Percentiles rank a stretch among this genome's conserved stretches.
Evolutionary conservation across 2,113 vertebrate species (phyloP).

Genomic region (Sardina pilchardus): DNA sequence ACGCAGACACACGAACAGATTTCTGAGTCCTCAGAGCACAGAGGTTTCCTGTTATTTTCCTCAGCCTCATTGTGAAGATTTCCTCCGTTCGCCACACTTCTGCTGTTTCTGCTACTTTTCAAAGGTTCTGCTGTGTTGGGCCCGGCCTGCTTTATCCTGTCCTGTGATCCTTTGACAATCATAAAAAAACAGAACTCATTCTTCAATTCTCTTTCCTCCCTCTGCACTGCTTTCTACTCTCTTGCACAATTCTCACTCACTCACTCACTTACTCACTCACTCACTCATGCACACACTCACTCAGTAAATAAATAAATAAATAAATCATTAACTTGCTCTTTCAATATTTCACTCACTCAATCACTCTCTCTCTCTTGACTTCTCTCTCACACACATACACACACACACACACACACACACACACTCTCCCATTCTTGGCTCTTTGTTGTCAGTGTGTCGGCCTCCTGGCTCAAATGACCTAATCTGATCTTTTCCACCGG

Average conservation of each 20-base stretch:
- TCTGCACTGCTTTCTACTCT: neutral
- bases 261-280: neutral
- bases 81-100: neutral
- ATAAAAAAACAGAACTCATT: neutral
- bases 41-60: neutral
- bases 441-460: neutral
- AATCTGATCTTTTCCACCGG: neutral
- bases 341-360: neutral
- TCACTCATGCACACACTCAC: neutral
- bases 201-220: neutral
- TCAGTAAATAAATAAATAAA: neutral
- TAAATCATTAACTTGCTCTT: neutral
- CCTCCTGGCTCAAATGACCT: neutral
- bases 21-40: neutral
- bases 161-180: neutral
- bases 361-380: neutral
- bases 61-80: neutral
- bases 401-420: conserved; percentile 3
- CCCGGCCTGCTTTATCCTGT: neutral
- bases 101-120: neutral
- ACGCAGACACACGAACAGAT: neutral
- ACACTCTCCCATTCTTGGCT: neutral
- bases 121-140: neutral
- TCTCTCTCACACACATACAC: neutral
- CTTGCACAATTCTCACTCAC: neutral